Percentiles rank a stretch among this genome's conserved stretches.
Evolutionary conservation across 2,113 vertebrate species (phyloP).

Genomic region (Ammodytes marinus): DNA sequence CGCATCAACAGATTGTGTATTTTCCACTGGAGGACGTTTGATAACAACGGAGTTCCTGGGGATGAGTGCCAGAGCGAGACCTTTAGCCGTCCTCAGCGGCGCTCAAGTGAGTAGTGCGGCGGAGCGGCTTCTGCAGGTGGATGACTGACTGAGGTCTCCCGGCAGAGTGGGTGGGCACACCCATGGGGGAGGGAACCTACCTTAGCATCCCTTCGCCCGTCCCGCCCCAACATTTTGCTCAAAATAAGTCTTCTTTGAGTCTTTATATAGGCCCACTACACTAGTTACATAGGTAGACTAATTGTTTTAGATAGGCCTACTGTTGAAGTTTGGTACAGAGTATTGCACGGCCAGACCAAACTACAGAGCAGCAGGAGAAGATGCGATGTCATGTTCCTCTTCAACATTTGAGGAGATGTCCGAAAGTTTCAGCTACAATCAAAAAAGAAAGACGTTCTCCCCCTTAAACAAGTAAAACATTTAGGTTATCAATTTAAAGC

Average conservation of each 20-base stretch:
- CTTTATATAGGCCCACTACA: constrained; percentile 5
- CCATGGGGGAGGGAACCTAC: constrained; percentile 84
- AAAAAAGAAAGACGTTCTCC: not conserved
- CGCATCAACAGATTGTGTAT: constrained; percentile 53
- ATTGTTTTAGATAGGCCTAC: too few species aligned
- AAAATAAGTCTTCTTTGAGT: constrained; percentile 18
- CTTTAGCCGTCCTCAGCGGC: constrained; percentile 28
- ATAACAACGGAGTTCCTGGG: constrained; percentile 70
- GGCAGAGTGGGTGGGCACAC: constrained; percentile 74
- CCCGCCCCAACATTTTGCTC: constrained; percentile 47
- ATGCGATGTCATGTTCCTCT: not conserved
- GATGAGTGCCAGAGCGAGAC: constrained; percentile 13
- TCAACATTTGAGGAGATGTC: not conserved
- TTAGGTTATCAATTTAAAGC: not conserved
- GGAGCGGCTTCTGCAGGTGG: constrained; percentile 83
- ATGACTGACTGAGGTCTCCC: constrained; percentile 71
- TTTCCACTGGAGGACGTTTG: constrained; percentile 29
- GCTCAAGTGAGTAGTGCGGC: constrained; percentile 61
- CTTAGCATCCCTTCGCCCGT: constrained; percentile 67
- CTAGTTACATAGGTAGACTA: constrained; percentile 9
- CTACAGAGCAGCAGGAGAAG: not conserved
- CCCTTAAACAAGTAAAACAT: not conserved
- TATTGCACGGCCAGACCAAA: not conserved
- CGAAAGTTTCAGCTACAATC: not conserved
- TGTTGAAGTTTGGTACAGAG: too few species aligned